Percentiles rank a stretch among this genome's conserved stretches.
phyloP scores from a whole-genome alignment of 2,888 invertebrate species.

The Apodemia hepburni region DNA sequence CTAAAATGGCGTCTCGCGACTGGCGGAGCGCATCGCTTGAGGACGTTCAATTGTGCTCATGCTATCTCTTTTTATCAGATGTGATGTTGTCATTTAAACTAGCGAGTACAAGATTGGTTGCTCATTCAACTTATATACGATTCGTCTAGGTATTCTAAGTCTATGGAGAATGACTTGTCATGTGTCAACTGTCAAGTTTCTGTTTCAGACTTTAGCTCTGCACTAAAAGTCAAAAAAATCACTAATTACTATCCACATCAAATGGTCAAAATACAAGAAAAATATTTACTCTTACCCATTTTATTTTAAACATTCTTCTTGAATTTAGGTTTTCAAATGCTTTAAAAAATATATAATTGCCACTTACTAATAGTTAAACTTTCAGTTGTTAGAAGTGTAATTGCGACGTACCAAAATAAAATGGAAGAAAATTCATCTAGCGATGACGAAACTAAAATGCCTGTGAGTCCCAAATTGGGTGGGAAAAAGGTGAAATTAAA shows the following conservation, averaged over 20 bases:
- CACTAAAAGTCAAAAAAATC: not conserved
- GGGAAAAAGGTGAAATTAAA: constrained; percentile 70
- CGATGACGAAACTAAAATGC: constrained; percentile 63
- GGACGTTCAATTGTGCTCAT: too few relatives aligned
- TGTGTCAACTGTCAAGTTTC: constrained; percentile 1
- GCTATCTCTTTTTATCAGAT: too few relatives aligned
- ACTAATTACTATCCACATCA: not conserved
- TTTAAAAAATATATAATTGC: not conserved
- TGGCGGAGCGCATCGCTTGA: too few relatives aligned
- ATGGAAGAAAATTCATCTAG: constrained; percentile 69
- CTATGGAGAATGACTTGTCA: too few relatives aligned
- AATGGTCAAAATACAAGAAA: constrained; percentile 4
- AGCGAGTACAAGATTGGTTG: too few relatives aligned
- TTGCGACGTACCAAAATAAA: constrained; percentile 38
- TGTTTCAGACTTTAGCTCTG: not conserved
- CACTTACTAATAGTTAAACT: constrained; percentile 15
- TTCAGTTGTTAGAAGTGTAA: constrained; percentile 22
- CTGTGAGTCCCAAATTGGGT: constrained; percentile 50
- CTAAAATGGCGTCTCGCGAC: too few relatives aligned
- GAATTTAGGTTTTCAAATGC: not conserved
- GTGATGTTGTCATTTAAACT: too few relatives aligned
- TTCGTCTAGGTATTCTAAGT: too few relatives aligned
- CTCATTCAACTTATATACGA: too few relatives aligned
- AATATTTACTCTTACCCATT: constrained; percentile 2
- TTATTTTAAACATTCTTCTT: not conserved